These are phyloP conservation scores for Alligator mississippiensis DNA, from an alignment of 2,113 vertebrate species.

Conservation along the genomic window DNA sequence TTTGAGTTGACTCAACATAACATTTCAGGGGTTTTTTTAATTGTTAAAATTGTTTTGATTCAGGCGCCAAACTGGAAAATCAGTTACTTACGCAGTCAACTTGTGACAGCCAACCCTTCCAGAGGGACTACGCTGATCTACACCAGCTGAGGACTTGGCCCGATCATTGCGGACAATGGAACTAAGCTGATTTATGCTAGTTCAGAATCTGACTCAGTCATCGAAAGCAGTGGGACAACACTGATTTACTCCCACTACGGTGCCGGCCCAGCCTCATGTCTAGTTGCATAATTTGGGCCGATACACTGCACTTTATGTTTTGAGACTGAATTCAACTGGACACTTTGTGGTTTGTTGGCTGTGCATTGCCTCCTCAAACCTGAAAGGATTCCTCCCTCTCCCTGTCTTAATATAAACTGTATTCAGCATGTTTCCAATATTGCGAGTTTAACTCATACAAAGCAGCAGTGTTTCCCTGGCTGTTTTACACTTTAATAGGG, in stretches of 20 bases:
- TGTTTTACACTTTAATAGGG: background rate
- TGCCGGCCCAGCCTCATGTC: background rate
- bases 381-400: slow-evolving; percentile 12
- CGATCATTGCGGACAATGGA: background rate
- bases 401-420: background rate
- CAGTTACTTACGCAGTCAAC: background rate
- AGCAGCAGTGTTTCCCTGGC: background rate
- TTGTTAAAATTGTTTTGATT: background rate
- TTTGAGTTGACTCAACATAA: background rate
- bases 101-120: fast-evolving
- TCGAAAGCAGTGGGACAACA: fast-evolving
- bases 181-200: background rate
- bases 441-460: background rate
- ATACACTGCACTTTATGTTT: background rate
- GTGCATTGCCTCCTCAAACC: background rate
- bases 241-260: background rate
- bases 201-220: background rate
- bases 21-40: fast-evolving
- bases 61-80: background rate
- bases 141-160: background rate
- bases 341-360: background rate
- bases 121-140: background rate
- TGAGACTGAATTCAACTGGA: background rate
- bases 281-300: background rate
- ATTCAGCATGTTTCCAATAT: slow-evolving; percentile 42